Evolutionary conservation across 2,113 vertebrate genomes (phyloP).

Genomic region (Collichthys lucidus): DNA sequence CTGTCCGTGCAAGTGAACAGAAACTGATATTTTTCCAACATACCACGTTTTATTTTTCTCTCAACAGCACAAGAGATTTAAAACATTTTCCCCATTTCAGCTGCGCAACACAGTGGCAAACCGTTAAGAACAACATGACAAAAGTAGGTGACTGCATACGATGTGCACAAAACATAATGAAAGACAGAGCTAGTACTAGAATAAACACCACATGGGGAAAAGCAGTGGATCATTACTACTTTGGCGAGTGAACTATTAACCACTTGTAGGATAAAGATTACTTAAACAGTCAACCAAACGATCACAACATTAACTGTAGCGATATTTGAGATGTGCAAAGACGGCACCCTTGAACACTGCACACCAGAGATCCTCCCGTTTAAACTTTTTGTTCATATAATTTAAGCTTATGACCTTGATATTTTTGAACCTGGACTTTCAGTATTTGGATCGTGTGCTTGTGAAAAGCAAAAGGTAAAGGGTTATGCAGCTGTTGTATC

Average conservation of each 20-base stretch:
- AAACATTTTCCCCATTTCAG: not conserved
- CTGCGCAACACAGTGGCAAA: not conserved
- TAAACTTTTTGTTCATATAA: not conserved
- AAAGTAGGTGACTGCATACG: not conserved
- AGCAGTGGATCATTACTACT: constrained; percentile 34
- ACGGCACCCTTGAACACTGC: not conserved
- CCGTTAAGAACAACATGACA: not conserved
- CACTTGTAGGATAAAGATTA: constrained; percentile 14
- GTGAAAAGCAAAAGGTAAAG: not conserved
- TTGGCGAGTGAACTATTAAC: constrained; percentile 37
- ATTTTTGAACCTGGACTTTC: not conserved
- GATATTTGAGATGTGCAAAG: not conserved
- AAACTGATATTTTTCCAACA: not conserved
- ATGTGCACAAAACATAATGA: constrained; percentile 24
- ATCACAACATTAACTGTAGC: not conserved
- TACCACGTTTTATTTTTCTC: not conserved
- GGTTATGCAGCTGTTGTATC: not conserved
- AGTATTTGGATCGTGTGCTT: not conserved
- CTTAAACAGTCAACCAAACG: not conserved
- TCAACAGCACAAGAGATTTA: not conserved
- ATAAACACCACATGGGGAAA: constrained; percentile 24
- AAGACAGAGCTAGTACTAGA: constrained; percentile 27
- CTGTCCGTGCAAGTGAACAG: not conserved
- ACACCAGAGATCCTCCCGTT: not conserved
- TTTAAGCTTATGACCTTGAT: not conserved